A percentile compares a stretch with the other conserved stretches of the same genome.
These are phyloP conservation scores for Xanthia icteritia DNA, from an alignment of 2,888 invertebrate genomes.

Conservation along the genomic window DNA sequence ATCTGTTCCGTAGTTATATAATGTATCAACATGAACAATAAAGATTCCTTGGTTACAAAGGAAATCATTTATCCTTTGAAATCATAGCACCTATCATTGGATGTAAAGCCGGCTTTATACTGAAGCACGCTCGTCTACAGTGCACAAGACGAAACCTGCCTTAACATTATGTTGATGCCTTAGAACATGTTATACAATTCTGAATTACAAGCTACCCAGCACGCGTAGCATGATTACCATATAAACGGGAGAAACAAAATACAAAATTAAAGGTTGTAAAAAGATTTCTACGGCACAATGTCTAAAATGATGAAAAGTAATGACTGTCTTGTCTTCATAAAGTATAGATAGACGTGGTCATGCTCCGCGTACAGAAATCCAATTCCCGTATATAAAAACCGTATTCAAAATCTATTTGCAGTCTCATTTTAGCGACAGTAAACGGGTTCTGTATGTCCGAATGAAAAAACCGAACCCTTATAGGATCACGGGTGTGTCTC, in stretches of 20 bases:
- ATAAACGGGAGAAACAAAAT: neutral
- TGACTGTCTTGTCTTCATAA: neutral
- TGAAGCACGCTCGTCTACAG: neutral
- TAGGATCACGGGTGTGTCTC: too few relatives aligned
- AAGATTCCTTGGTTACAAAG: too few relatives aligned
- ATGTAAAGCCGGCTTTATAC: neutral
- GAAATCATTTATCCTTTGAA: constrained; percentile 16
- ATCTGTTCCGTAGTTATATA: neutral
- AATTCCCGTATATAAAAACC: neutral
- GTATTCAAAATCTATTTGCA: too few relatives aligned
- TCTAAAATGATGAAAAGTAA: neutral
- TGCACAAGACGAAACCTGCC: neutral
- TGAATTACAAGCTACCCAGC: too few relatives aligned
- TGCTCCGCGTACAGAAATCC: neutral
- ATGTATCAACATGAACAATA: neutral
- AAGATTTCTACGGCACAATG: neutral
- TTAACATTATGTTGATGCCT: neutral
- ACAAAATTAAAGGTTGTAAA: neutral
- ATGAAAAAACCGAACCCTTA: too few relatives aligned
- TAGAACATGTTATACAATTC: neutral
- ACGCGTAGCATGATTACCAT: neutral
- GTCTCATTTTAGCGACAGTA: neutral
- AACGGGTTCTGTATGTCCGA: too few relatives aligned
- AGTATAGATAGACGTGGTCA: neutral
- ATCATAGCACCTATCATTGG: too few relatives aligned